Base-by-base conservation (phyloP, 1,140 invertebrate species). In the Ceratina calcarata region DNA sequence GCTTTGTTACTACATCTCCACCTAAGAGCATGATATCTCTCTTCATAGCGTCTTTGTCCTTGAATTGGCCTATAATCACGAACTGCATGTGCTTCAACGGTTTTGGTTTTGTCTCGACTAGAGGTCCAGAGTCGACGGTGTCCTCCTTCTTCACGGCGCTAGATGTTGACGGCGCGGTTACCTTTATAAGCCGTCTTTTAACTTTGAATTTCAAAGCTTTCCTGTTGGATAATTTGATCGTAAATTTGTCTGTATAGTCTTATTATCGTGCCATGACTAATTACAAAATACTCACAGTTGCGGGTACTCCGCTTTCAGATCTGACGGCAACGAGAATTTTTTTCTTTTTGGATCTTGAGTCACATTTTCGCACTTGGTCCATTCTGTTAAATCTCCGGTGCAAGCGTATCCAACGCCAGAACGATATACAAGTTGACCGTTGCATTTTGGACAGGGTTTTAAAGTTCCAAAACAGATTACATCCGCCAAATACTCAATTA, bases 401-500 rank as follows among this genome's bases (percentile, higher is more conserved):
- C 98, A 99, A 79, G 94, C 92, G 88, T 98, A 99, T 0, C 96
- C 96, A 84, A 92, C 64, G 24, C 95, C 95, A 85, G 95, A 96
- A 73, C 95, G 94, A 80, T 95, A 96, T 68, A 94, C 89, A 18
- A 98, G 94, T 87, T 97, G 95, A 13, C 96, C 96, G 74, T 95
- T 95, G 90, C 99, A 99, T 87, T 96, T 95, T 7, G 94, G 90
- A 91, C 99, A 99, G 0, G 94, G 94, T 72, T 95, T 89, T 16
- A 98, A 92, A 37, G 95, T 95, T 66, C 99, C 99, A 94, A 99
- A 99, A 4, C 95, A 94, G 94, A 99, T 96, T 45, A 95, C 93
- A 93, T 99, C 99, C 16, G 96, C 94, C 2, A 99, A 88, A 73
- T 93, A 92, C 93, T 99, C 97, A 60, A 97, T 90, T 51, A 97